Evolutionary conservation across 2,888 invertebrate species (phyloP), one percentile per base, ranked within the genome.

Genomic region (Drosophila tripunctata): DNA sequence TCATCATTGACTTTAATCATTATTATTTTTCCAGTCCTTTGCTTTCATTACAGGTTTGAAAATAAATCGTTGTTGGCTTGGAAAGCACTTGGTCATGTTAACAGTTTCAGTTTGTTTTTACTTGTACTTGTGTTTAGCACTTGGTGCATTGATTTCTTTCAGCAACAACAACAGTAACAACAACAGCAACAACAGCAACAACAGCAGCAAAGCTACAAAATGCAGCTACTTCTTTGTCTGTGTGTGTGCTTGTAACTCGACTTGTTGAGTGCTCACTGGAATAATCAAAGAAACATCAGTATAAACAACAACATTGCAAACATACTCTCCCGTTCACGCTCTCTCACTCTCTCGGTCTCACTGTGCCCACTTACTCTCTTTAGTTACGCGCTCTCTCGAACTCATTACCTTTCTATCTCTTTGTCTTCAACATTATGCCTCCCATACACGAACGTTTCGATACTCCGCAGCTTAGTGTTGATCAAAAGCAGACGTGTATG

Each of bases 11-110:
- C 75, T 70, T 74, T 10, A 80, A 82, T 80, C 82, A 87, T 84
- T 87, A 72, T 68, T 27, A 27, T 79, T 81, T 81, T 87, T 40
- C 73, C 79, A 85, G 73, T 71, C 66, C 69, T 78, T 81, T 73
- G 85, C 88, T 85, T 88, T 84, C 51, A 51, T 27, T 35, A 38
- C 47, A 38, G 22, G 40, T 45, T 35, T 47, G 38, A 27, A 44
- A 52, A 12, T 36, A 44, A 52, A 12, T 36, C 15, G 14, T 14
- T 44, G 7, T 30, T 4, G 17, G 44, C 41, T 52, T 62, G 67
- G 33, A 36, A 61, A 24, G 21, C 33, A 47, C 56, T 57, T 57
- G 48, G 31, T 27, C 35, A 55, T 30, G 47, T 56, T 45, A 35
- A 43, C 43, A 30, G 47, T 68, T 73, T 75, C 48, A 45, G 41